Percentiles rank a stretch among this genome's conserved stretches.
Conservation (phyloP, 2,888 invertebrate genomes). For the Melieria omissa region DNA sequence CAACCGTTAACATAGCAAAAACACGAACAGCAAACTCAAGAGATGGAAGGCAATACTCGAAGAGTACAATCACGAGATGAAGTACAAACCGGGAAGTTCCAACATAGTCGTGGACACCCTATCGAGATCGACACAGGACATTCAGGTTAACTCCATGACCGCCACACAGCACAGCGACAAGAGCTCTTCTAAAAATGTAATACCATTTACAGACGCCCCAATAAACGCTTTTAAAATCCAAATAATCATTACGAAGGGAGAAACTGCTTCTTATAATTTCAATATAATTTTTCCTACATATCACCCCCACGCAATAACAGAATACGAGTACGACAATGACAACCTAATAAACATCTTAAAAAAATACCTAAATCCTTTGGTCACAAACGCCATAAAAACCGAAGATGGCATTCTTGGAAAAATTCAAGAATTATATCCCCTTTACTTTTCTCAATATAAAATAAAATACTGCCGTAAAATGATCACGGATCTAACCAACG, state of each 20-base stretch:
- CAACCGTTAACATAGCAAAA: conserved; percentile 34
- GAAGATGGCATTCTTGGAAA: conserved; percentile 26
- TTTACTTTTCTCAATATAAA: conserved; percentile 24
- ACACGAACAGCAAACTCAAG: conserved; percentile 34
- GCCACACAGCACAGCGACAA: conserved; percentile 10
- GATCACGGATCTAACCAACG: conserved; percentile 13
- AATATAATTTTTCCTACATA: conserved; percentile 33
- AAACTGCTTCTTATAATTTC: conserved; percentile 10
- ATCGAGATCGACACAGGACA: conserved; percentile 8
- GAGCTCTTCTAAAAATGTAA: conserved; percentile 16
- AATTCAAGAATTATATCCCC: conserved; percentile 28
- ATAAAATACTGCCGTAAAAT: conserved; percentile 16
- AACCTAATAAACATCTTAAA: conserved; percentile 5
- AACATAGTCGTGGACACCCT: conserved; percentile 33
- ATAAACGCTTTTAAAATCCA: conserved; percentile 28
- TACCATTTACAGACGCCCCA: conserved; percentile 17
- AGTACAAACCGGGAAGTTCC: conserved; percentile 29
- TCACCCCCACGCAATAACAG: conserved; percentile 28
- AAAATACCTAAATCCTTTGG: conserved; percentile 29
- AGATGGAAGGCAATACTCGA: conserved; percentile 33
- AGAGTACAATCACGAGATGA: conserved; percentile 30
- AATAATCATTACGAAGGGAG: conserved; percentile 13
- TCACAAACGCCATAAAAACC: conserved; percentile 30
- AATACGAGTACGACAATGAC: conserved; percentile 19
- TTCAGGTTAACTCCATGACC: conserved; percentile 14